Evolutionary conservation across 2,113 vertebrate species (phyloP).

Genomic region (Pluvianellus socialis): DNA sequence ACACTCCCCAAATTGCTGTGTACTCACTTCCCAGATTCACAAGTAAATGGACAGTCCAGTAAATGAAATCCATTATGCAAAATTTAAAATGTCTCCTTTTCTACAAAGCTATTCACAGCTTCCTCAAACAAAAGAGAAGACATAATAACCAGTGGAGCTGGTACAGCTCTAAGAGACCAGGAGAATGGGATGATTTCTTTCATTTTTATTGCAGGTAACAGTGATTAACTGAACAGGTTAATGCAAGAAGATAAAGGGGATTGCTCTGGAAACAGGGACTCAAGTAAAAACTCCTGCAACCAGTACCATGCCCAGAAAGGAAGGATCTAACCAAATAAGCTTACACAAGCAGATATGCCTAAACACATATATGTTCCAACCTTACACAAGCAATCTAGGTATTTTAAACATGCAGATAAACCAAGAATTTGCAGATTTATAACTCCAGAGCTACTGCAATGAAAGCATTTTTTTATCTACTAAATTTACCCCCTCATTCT

Average conservation of each 20-base stretch:
- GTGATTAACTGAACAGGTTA: background rate
- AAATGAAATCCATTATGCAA: accelerated
- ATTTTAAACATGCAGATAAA: background rate
- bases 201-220: background rate
- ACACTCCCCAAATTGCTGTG: background rate
- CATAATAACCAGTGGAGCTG: background rate
- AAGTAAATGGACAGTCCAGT: background rate
- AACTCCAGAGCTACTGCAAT: background rate
- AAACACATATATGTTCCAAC: background rate
- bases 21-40: background rate
- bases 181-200: background rate
- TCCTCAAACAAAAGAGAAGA: background rate
- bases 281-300: background rate
- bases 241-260: background rate
- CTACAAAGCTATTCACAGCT: background rate
- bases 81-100: background rate
- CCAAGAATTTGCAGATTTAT: background rate
- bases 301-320: background rate
- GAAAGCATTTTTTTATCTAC: background rate
- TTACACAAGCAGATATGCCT: accelerated
- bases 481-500: background rate
- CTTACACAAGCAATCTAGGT: background rate
- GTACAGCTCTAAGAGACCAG: background rate
- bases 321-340: background rate
- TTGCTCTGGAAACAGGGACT: background rate